phyloP scores from a whole-genome alignment of 2,113 vertebrate genomes.

The Cyanistes caeruleus region DNA sequence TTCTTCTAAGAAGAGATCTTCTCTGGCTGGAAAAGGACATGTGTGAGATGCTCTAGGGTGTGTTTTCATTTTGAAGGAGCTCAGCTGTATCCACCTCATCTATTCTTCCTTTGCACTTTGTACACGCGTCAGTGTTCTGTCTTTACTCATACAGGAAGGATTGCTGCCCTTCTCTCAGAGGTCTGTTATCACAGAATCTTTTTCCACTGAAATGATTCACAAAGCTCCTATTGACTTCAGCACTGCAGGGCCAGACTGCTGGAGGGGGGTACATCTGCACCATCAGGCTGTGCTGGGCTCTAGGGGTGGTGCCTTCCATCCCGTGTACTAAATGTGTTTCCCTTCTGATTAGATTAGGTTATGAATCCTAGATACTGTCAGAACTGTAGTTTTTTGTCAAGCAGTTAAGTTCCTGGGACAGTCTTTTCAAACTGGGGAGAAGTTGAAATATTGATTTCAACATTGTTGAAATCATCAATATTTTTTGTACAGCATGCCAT shows the following conservation, averaged over 20 bases:
- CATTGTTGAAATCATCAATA: too few species aligned
- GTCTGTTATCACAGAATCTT: not conserved
- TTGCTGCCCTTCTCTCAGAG: not conserved
- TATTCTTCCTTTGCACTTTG: not conserved
- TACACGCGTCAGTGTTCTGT: not conserved
- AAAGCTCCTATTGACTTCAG: not conserved
- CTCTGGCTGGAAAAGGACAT: not conserved
- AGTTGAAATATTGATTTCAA: not conserved
- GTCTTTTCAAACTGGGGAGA: not conserved
- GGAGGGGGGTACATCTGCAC: not conserved
- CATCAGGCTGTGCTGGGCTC: accelerated
- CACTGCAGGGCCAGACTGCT: not conserved
- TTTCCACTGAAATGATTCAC: not conserved
- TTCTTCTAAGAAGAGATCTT: not conserved
- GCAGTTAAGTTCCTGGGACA: not conserved
- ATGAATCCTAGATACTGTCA: not conserved
- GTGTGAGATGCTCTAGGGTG: not conserved
- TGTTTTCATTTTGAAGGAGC: not conserved
- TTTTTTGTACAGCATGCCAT: slow-evolving; percentile 16
- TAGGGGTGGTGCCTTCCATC: not conserved
- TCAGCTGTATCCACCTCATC: not conserved
- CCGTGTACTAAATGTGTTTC: not conserved
- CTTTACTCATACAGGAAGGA: not conserved
- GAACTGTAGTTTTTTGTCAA: not conserved
- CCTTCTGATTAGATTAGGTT: not conserved